Base-by-base conservation (phyloP, 1,140 invertebrate genomes). In the Uloborus diversus region DNA sequence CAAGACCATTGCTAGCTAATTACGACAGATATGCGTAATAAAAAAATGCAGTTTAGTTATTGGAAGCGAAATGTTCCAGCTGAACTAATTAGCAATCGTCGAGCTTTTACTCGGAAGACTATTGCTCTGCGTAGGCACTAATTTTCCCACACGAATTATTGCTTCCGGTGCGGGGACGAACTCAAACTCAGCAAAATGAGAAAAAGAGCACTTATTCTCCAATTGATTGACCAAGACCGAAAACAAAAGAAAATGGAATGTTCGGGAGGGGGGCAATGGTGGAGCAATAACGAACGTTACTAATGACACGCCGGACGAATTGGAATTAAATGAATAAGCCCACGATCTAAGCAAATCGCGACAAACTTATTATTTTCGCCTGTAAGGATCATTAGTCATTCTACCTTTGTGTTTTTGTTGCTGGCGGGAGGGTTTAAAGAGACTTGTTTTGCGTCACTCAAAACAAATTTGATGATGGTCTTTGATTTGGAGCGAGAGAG, bases 121-220 rank as follows among this genome's bases (percentile, higher is more conserved):
- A 75, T 75, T 75, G 70, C 70, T n/a, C n/a, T 59, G 70, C 30
- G 56, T 64, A 35, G 62, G 61, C 62, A 76, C 61, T 76, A 76
- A 76, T 76, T 76, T 76, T 51, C 61, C 49, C 61, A 57, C 33
- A 64, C 70, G 70, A 75, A 75, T 75, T 75, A 75, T 75, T 75
- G 70, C 70, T 75, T 75, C 70, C 70, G 57, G 57, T n/a, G 35
- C 25, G 32, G n/a, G 42, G 56, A 25, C 64, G 70, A 37, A 70
- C 66, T 27, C n/a, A 75, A 76, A 76, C 73, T 76, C 73, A 65
- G 73, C 73, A 76, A 65, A 76, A 65, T 56, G 73, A 62, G 73
- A 76, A 76, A 76, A 76, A 76, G 73, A 76, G 65, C 47, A 76
- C 73, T 65, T 65, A 76, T 75, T 75, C 70, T 75, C 59, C 70